Base-by-base conservation (phyloP, 2,888 invertebrate genomes). In the Latrodectus elegans region DNA sequence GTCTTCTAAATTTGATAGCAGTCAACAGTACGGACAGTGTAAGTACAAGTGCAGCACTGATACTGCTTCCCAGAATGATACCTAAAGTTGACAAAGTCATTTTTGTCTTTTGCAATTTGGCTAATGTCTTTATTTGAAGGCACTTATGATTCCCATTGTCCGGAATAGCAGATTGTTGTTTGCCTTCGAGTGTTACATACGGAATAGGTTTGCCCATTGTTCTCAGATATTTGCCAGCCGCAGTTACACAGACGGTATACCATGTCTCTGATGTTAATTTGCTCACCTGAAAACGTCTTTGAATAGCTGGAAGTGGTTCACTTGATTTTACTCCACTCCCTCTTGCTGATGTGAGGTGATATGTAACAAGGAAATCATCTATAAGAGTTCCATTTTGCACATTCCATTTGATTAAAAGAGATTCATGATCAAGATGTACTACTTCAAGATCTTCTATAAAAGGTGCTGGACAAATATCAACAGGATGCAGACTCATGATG, bases 191-290 rank as follows among this genome's bases (percentile, higher is more conserved):
- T n/a, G 89, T 88, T 60, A 90, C 89, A 77, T 90, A 89, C 55
- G 91, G 90, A 26, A 90, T 90, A 10, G 91, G 90, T 79, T 90
- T 90, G 65, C 89, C 89, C 15, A 89, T 49, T 15, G 89, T 86
- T 26, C 89, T 84, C 38, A 90, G 77, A 94, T 95, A 95, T 93
- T 95, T 96, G 86, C 96, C 96, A 89, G 96, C 93, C 17, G 96
- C 97, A 91, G 96, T 94, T 79, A 97, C 96, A 92, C 97, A 97
- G 91, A 97, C 95, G 89, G 95, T 94, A 92, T 97, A 97, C 90
- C 95, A 94, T 4, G 96, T 95, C 91, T 95, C 96, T 4, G 97
- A 95, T 89, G 94, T 94, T 90, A 97, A 93, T 91, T 95, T 95
- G 82, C 94, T 94, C 77, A 97, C 93, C 92, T 95, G 95, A 84